phyloP scores from a whole-genome alignment of 2,888 invertebrate genomes.

The Phyllotreta striolata region DNA sequence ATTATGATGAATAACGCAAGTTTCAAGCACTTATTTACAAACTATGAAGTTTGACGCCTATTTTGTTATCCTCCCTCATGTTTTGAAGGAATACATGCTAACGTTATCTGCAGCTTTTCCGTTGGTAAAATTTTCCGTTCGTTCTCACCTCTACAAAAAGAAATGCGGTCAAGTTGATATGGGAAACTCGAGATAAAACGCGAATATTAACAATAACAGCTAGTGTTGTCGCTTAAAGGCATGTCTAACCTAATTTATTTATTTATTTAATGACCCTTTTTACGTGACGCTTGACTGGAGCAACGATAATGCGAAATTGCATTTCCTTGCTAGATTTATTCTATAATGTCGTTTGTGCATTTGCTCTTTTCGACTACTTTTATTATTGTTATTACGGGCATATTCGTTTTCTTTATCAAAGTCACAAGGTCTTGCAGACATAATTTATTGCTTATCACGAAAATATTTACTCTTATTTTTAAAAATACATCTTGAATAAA shows the following conservation, averaged over 20 bases:
- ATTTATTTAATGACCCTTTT: constrained; percentile 36
- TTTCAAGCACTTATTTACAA: no score
- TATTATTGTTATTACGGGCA: no score
- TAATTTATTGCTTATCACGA: no score
- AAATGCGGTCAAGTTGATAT: constrained; percentile 33
- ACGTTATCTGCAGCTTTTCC: neutral
- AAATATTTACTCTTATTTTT: constrained; percentile 28
- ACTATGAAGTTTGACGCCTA: no score
- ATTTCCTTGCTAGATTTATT: constrained; percentile 33
- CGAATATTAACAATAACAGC: constrained; percentile 29
- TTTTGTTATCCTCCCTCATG: no score
- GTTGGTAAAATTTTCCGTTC: neutral
- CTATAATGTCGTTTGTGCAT: constrained; percentile 24
- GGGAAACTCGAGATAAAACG: constrained; percentile 32
- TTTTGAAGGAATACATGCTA: neutral
- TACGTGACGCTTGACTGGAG: constrained; percentile 26
- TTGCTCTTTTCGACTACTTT: no score
- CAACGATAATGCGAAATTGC: constrained; percentile 36
- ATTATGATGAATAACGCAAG: no score
- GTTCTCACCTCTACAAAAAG: constrained; percentile 25
- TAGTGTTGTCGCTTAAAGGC: constrained; percentile 32
- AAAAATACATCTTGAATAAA: constrained; percentile 9
- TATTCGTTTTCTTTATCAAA: no score
- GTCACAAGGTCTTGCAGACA: no score
- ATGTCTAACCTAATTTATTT: constrained; percentile 19